Conservation (phyloP, 2,113 vertebrate species). For the Benitochromis conjunctus region DNA sequence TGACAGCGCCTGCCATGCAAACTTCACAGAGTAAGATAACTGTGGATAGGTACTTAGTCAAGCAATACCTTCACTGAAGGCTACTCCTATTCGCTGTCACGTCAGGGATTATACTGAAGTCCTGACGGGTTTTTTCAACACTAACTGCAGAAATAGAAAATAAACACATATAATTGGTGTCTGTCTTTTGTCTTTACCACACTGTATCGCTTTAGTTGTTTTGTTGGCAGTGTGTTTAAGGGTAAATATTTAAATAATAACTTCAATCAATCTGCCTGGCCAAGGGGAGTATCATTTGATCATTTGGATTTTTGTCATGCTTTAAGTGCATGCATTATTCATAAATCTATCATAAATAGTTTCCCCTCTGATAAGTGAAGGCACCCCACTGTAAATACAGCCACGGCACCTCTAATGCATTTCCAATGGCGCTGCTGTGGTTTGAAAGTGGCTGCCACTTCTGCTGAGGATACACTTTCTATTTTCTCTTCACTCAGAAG, state of each 20-base stretch:
- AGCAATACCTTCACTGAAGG: conserved; percentile 24
- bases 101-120: neutral
- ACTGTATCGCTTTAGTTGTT: neutral
- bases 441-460: conserved; percentile 39
- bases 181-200: neutral
- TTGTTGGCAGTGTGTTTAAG: neutral
- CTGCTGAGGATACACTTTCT: conserved; percentile 44
- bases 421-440: conserved; percentile 22
- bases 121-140: neutral
- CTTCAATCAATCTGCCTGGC: neutral
- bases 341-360: conserved; percentile 24
- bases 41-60: conserved; percentile 50
- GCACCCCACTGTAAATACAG: conserved; percentile 35
- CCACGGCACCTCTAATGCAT: conserved; percentile 42
- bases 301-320: conserved; percentile 3
- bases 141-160: neutral
- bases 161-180: neutral
- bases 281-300: neutral
- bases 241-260: neutral
- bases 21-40: conserved; percentile 41
- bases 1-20: conserved; percentile 48
- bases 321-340: conserved; percentile 33
- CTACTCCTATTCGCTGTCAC: conserved; percentile 7
- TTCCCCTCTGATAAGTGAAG: conserved; percentile 22
- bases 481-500: conserved; percentile 35